Base-by-base conservation (phyloP, 2,113 vertebrate species). In the Phaethornis superciliosus region DNA sequence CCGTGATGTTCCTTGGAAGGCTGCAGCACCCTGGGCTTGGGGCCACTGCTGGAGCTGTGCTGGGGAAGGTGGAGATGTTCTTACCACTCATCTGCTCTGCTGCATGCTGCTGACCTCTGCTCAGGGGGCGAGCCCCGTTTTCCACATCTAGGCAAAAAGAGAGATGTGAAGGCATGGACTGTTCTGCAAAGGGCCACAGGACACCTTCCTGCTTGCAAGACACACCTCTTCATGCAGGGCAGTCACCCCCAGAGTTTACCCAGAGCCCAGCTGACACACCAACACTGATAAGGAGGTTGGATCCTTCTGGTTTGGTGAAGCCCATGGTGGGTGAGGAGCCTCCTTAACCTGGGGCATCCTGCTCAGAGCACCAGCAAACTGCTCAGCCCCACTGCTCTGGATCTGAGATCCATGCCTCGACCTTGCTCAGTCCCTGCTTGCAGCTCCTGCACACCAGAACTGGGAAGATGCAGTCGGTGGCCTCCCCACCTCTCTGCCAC, bases 41-140 rank as follows among this genome's bases (percentile, higher is more conserved):
- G 67, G 93, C 63, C 3, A 85, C 93, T 74, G 97, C 62, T 20
- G 98, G 98, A 46, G 97, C 97, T 1, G 97, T 96, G 88, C 97
- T 96, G 59, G 97, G 71, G 49, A 94, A 95, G 81, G 77, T 78
- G 10, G 96, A 77, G n/a, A 19, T 26, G 77, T 26, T 81, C 42
- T 78, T 93, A 9, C 33, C 23, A 7, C 60, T 58, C 40, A 63
- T 96, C 28, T 90, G 71, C 2, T 94, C 93, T 7, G 60, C 63
- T 69, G 42, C 74, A 5, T 1, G 9, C n/a, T 81, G 84, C 58
- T 63, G 95, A 10, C 24, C 69, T 27, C 7, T 0, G 6, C 21
- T 47, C 44, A 17, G 26, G 37, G 20, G 6, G 46, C 51, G 7
- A 84, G 59, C 18, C n/a, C 87, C 51, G 23, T 77, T 96, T 51